Evolutionary conservation across 2,113 vertebrate species (phyloP), one percentile per base, ranked within the genome.

Genomic region (Scomber scombrus): DNA sequence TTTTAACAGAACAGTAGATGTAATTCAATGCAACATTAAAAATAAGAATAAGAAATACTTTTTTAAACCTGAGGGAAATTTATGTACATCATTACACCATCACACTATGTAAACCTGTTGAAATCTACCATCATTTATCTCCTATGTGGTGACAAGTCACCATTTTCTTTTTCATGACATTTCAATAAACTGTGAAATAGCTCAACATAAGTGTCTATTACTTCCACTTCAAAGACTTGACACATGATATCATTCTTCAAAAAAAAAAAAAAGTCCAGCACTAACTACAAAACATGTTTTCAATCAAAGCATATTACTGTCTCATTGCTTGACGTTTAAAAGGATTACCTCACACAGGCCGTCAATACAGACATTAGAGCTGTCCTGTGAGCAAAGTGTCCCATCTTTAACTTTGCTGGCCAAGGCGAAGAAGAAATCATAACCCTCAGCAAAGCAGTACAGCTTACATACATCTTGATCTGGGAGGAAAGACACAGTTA

Each of bases 361-460:
- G 58, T 97, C 96, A 78, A 98, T 91, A 82, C 97, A 98, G 86
- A 98, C 95, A 70, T 97, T 95, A 60, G 90, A 89, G 75, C 95
- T 95, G 91, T 96, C 95, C 81, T 95, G 94, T 34, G 95, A 94
- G 82, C 97, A 98, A 43, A 94, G 94, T 3, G 97, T 98, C 66
- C 97, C 97, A 80, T 97, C 97, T 88, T 94, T 96, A 52, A 97
- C 97, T 96, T 97, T 97, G 91, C 97, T 96, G 88, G 97, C 96
- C 87, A 98, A 94, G 52, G 97, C 97, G 89, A 97, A 97, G 93
- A 97, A 98, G 95, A 98, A 98, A 93, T 98, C 96, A 84, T 96
- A 97, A 70, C 96, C 97, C 88, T 98, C 97, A 70, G 97, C 97
- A 57, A 96, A 95, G 93, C 97, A 98, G 93, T 98, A 97, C 58